Conservation (phyloP, 2,113 vertebrate species). For the Osmerus eperlanus region DNA sequence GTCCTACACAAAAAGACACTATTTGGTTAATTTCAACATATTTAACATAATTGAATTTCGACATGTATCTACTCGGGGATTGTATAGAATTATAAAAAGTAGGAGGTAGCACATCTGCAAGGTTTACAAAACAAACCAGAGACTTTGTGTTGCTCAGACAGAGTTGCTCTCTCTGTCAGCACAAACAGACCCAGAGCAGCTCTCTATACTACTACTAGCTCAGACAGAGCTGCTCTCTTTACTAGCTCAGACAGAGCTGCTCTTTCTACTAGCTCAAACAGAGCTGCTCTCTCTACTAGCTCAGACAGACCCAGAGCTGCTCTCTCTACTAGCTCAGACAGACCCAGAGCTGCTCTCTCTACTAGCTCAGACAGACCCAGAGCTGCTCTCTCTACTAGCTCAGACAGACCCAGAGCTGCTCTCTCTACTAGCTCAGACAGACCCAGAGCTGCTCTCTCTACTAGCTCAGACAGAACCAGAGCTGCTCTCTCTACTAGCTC, state of each 20-base stretch:
- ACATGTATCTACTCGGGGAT: background rate
- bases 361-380: too few relatives aligned
- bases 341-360: too few relatives aligned
- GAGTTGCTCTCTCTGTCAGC: background rate
- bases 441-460: too few relatives aligned
- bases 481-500: background rate
- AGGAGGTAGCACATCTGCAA: background rate
- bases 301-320: background rate
- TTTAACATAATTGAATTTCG: background rate
- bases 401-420: background rate
- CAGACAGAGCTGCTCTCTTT: too few relatives aligned
- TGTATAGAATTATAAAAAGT: background rate
- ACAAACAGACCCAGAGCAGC: too few relatives aligned
- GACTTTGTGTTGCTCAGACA: background rate
- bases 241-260: too few relatives aligned
- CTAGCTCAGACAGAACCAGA: background rate
- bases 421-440: too few relatives aligned
- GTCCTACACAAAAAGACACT: background rate
- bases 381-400: background rate
- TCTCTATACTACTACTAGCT: too few relatives aligned
- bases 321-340: too few relatives aligned
- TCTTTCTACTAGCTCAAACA: too few relatives aligned
- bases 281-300: background rate
- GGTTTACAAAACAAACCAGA: background rate
- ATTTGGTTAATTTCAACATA: background rate